phyloP scores from a whole-genome alignment of 1,140 invertebrate genomes.

The Teleogryllus occipitalis region DNA sequence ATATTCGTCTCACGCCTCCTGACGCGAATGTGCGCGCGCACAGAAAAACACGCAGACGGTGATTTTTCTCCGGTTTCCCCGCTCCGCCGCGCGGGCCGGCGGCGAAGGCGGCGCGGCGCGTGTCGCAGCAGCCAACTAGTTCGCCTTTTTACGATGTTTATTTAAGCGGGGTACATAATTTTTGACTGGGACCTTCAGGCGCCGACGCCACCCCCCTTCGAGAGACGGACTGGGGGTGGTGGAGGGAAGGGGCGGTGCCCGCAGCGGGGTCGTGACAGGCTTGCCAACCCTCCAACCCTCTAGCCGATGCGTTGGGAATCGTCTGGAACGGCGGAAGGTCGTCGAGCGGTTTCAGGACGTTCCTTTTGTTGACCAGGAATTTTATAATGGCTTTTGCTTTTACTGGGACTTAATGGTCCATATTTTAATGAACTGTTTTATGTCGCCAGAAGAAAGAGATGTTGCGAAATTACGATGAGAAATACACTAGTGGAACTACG shows the following conservation, averaged over 20 bases:
- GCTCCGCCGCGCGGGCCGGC: neutral
- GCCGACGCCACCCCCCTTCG: neutral
- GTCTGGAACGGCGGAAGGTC: too few species aligned
- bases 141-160: conserved; percentile 4
- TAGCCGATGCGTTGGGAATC: too few species aligned
- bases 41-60: neutral
- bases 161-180: conserved; percentile 1
- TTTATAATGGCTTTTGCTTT: too few species aligned
- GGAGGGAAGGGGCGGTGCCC: neutral
- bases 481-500: too few species aligned
- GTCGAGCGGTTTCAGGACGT: too few species aligned
- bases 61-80: neutral
- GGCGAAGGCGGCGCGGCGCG: neutral
- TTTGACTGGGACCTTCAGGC: neutral
- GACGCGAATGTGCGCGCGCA: neutral
- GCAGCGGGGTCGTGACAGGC: too few species aligned
- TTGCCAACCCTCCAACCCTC: too few species aligned
- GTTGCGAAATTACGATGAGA: too few species aligned
- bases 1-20: neutral
- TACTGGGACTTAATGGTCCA: too few species aligned
- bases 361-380: too few species aligned
- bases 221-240: neutral
- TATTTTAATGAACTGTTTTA: too few species aligned
- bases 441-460: too few species aligned
- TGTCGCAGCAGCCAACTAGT: conserved; percentile 3